phyloP scores from a whole-genome alignment of 2,888 invertebrate species.

The Macaria notata region DNA sequence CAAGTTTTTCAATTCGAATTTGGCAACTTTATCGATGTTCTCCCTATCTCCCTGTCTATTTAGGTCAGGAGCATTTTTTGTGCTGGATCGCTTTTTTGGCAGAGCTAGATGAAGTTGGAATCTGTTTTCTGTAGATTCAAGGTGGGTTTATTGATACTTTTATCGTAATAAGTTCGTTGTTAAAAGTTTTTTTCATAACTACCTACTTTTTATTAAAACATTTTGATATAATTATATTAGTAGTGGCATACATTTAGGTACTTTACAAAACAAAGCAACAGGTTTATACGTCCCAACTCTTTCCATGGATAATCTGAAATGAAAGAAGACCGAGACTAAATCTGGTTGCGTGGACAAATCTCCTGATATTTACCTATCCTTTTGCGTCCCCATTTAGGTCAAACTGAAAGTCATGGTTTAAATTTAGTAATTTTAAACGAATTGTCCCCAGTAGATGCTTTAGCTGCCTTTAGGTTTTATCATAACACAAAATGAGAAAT shows the following conservation, averaged over 20 bases:
- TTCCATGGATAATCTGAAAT: slow-evolving; percentile 9
- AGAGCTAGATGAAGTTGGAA: neutral
- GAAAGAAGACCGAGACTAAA: slow-evolving; percentile 41
- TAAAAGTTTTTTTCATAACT: no score
- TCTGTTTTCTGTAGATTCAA: neutral
- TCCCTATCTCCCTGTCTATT: slow-evolving; percentile 20
- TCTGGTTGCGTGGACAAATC: slow-evolving; percentile 45
- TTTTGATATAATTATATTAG: neutral
- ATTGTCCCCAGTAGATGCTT: no score
- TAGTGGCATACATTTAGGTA: neutral
- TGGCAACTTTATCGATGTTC: slow-evolving; percentile 44
- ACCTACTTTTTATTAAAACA: neutral
- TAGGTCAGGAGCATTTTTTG: slow-evolving; percentile 13
- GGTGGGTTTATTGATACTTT: neutral
- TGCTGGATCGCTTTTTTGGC: slow-evolving; percentile 19
- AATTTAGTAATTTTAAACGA: no score
- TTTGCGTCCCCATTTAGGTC: slow-evolving; percentile 1
- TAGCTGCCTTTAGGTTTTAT: no score
- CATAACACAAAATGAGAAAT: no score
- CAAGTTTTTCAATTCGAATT: slow-evolving; percentile 65
- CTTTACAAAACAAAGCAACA: slow-evolving; percentile 11
- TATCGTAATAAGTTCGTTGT: neutral
- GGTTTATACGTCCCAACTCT: slow-evolving; percentile 9
- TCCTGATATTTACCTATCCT: slow-evolving; percentile 25
- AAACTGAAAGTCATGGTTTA: no score